Evolutionary conservation across 1,140 invertebrate species (phyloP).

Genomic region (Nephotettix cincticeps): DNA sequence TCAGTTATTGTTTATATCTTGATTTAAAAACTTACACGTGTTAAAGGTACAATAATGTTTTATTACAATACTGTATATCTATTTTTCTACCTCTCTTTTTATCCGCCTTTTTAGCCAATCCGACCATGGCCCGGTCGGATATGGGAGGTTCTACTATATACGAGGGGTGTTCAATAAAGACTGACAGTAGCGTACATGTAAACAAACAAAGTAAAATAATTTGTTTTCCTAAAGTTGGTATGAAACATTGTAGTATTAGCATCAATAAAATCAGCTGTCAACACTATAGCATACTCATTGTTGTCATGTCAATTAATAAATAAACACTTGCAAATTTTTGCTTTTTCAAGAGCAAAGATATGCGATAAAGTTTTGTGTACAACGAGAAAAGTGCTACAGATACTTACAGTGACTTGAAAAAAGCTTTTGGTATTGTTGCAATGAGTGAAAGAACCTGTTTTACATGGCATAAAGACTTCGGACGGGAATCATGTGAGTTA

Average conservation of each 20-base stretch:
- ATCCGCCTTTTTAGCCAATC: too few relatives aligned
- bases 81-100: too few relatives aligned
- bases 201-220: conserved; percentile 7
- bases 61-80: too few relatives aligned
- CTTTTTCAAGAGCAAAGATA: too few relatives aligned
- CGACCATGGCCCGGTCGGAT: too few relatives aligned
- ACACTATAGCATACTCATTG: background rate
- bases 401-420: conserved; percentile 10
- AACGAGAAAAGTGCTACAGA: background rate
- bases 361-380: background rate
- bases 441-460: background rate
- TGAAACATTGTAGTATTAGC: conserved; percentile 17
- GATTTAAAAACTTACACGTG: too few relatives aligned
- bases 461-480: background rate
- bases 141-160: too few relatives aligned
- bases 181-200: conserved; percentile 14
- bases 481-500: conserved; percentile 9
- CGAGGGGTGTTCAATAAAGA: conserved; percentile 12
- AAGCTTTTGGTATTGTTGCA: conserved; percentile 2
- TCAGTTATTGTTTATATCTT: too few relatives aligned
- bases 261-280: conserved; percentile 7
- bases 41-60: too few relatives aligned
- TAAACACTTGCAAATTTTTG: too few relatives aligned
- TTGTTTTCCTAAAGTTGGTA: conserved; percentile 5
- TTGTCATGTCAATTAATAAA: background rate